Percentiles rank a stretch among this genome's conserved stretches.
These are phyloP conservation scores for Mus spicilegus DNA, from an alignment of 2,113 vertebrate species.

Conservation along the genomic window DNA sequence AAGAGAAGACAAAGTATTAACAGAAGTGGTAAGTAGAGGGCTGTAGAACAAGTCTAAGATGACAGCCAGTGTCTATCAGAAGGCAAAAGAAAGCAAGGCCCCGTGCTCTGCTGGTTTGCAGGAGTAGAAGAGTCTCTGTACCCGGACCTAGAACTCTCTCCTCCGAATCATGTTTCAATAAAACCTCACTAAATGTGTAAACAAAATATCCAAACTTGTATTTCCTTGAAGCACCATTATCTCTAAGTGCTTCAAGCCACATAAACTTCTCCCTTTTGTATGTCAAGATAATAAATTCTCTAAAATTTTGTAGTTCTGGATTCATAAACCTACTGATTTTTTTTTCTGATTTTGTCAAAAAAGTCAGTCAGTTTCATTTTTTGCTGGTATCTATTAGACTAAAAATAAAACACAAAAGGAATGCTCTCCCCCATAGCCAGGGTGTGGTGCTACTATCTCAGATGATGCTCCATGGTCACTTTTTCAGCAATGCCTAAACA, in stretches of 20 bases:
- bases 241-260: background rate
- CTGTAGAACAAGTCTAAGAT: background rate
- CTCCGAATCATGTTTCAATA: background rate
- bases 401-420: background rate
- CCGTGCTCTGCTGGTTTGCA: background rate
- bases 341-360: conserved; percentile 49
- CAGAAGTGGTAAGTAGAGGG: background rate
- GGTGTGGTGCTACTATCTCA: background rate
- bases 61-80: background rate
- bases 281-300: background rate
- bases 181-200: background rate
- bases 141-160: background rate
- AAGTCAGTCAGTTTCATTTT: background rate
- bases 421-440: background rate
- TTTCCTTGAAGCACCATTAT: background rate
- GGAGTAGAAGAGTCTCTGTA: background rate
- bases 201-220: background rate
- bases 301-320: background rate
- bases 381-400: background rate
- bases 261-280: background rate
- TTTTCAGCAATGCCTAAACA: background rate
- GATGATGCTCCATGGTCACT: background rate
- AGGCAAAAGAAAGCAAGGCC: background rate
- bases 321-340: background rate
- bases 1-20: background rate